Percentiles rank a stretch among this genome's conserved stretches.
These are phyloP conservation scores for Magallana nippona DNA, from an alignment of 2,888 invertebrate genomes.

Conservation along the genomic window DNA sequence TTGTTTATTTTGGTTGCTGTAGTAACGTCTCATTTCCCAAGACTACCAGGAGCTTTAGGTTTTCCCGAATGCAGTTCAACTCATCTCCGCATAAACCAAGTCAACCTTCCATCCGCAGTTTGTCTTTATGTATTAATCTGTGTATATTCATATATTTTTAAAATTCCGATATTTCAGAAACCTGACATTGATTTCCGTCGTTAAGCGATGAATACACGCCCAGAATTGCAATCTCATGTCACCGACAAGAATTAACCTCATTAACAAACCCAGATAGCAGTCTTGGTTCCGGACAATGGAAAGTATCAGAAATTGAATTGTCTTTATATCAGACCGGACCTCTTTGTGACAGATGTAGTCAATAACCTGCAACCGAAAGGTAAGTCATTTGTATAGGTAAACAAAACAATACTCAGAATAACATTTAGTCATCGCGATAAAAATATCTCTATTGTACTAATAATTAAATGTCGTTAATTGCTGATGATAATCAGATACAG, in stretches of 20 bases:
- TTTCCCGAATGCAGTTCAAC: neutral
- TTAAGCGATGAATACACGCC: neutral
- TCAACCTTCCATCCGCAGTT: neutral
- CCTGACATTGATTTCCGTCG: neutral
- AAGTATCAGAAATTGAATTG: neutral
- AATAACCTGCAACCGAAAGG: neutral
- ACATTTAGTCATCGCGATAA: too few species aligned
- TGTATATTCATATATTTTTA: neutral
- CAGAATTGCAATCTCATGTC: neutral
- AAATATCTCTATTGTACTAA: too few species aligned
- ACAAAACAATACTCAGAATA: too few species aligned
- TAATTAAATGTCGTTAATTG: too few species aligned
- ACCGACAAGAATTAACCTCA: neutral
- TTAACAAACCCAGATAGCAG: neutral
- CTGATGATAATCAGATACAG: too few species aligned
- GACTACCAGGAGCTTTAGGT: neutral
- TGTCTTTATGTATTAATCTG: neutral
- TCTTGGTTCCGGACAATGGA: neutral
- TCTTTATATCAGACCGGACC: neutral
- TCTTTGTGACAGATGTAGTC: neutral
- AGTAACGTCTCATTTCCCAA: neutral
- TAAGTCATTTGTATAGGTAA: neutral
- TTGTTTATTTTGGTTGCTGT: conserved; percentile 22
- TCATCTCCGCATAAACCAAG: neutral
- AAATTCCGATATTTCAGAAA: neutral